Evolutionary conservation across 2,888 invertebrate genomes (phyloP).

Genomic region (Rhamnusium bicolor): DNA sequence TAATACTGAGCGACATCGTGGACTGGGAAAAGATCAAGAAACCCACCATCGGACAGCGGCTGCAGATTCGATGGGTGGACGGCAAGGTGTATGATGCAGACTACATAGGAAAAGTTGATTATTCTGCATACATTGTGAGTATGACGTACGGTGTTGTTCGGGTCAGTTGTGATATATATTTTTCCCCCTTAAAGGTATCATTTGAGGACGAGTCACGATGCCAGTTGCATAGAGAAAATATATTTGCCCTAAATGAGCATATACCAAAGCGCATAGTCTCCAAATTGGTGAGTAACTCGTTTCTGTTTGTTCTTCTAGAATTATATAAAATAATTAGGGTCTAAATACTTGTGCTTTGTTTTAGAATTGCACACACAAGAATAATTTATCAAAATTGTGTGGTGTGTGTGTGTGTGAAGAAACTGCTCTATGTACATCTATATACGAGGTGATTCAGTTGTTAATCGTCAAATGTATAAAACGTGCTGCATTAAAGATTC

Average conservation of each 20-base stretch:
- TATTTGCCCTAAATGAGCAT: constrained; percentile 74
- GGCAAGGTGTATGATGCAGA: constrained; percentile 70
- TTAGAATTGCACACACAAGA: no score
- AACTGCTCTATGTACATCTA: no score
- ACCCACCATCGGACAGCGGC: constrained; percentile 71
- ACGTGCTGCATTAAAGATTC: no score
- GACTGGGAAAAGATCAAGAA: constrained; percentile 55
- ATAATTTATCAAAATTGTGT: no score
- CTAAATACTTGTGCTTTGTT: no score
- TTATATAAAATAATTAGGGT: background rate
- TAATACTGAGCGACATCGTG: constrained; percentile 74
- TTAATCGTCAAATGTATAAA: no score
- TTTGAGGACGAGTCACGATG: constrained; percentile 72
- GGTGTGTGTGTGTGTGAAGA: no score
- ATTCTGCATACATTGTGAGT: constrained; percentile 69
- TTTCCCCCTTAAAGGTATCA: constrained; percentile 68
- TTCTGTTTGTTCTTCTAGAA: background rate
- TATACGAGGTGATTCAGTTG: no score
- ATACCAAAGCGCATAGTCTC: constrained; percentile 74
- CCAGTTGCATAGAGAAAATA: constrained; percentile 72
- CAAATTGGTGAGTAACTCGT: constrained; percentile 71
- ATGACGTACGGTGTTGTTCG: background rate
- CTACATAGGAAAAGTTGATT: constrained; percentile 70
- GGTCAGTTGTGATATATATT: no score
- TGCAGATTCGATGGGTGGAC: constrained; percentile 75